These are phyloP conservation scores for Platalea minor DNA, from an alignment of 2,797 vertebrate species.

Conservation along the genomic window DNA sequence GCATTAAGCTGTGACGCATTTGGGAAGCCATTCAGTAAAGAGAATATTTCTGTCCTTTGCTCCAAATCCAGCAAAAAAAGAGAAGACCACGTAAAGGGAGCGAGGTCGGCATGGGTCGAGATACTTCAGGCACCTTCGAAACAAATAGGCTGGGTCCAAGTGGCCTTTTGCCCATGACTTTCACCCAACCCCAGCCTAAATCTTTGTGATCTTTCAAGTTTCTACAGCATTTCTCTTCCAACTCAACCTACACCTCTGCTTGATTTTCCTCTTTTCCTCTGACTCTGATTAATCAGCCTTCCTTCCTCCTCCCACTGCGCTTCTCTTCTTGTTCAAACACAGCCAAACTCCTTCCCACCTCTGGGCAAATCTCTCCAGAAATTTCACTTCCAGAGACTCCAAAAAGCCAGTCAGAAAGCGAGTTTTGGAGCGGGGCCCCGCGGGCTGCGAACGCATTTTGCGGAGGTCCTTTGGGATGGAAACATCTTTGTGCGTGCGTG, in stretches of 20 bases:
- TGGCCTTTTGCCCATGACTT: background rate
- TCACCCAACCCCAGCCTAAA: background rate
- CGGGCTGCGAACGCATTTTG: background rate
- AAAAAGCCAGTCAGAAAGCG: background rate
- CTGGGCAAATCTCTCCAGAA: background rate
- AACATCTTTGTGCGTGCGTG: fast-evolving
- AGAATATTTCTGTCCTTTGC: background rate
- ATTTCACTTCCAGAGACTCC: background rate
- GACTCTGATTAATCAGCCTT: background rate
- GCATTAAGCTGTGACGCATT: background rate
- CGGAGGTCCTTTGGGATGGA: background rate
- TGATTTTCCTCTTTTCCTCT: background rate
- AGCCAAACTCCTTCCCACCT: background rate
- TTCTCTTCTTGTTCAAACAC: background rate
- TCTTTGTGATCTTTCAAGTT: background rate
- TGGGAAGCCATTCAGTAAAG: background rate
- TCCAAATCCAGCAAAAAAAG: background rate
- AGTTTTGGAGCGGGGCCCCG: background rate
- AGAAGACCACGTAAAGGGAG: background rate
- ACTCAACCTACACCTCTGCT: background rate
- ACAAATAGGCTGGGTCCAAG: background rate
- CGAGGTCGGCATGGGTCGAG: background rate
- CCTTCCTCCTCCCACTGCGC: background rate
- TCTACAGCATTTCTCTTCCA: background rate
- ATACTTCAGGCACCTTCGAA: background rate